Evolutionary conservation across 1,140 invertebrate species (phyloP), one percentile per base, ranked within the genome.

Genomic region (Forficula auricularia): DNA sequence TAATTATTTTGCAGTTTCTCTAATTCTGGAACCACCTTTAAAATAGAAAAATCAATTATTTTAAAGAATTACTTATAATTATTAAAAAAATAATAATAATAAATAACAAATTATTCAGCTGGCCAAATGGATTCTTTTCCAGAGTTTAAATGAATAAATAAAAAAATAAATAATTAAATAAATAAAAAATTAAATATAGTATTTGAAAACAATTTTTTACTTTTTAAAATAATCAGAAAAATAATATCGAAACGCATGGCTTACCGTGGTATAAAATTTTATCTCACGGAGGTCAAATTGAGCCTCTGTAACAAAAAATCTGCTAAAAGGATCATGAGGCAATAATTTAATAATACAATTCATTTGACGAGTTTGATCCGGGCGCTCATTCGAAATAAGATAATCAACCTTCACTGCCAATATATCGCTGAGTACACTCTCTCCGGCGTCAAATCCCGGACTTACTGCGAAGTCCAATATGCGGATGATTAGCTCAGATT

Each of bases 241-340:
- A n/a, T n/a, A n/a, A n/a, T n/a, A n/a, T n/a, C n/a, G n/a, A n/a
- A n/a, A n/a, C n/a, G 34, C 15, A 16, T 59, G 56, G 45, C 62
- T 65, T 56, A 81, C 71, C 67, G 79, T 70, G 0, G 79, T 84
- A 56, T 84, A 85, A 61, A 85, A 84, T 46, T 81, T 75, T 50
- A 84, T 84, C 60, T 84, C 81, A 36, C 81, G 65, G 1, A 81
- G 69, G 59, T 84, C 79, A 54, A 84, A 83, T 58, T 83, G 79
- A 1, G 79, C 79, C 54, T 82, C 78, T 22, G 75, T 78, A 20
- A 82, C 79, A 55, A 83, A 82, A 44, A 74, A 74, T 19, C 80
- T 62, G 43, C 73, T 77, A 60, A 77, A 82, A 2, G 74, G 75
- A 59, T 81, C 78, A 51, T 73, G 72, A 7, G 75, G 82, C 32